Conservation (phyloP, 2,113 vertebrate species). For the Neoarius graeffei region DNA sequence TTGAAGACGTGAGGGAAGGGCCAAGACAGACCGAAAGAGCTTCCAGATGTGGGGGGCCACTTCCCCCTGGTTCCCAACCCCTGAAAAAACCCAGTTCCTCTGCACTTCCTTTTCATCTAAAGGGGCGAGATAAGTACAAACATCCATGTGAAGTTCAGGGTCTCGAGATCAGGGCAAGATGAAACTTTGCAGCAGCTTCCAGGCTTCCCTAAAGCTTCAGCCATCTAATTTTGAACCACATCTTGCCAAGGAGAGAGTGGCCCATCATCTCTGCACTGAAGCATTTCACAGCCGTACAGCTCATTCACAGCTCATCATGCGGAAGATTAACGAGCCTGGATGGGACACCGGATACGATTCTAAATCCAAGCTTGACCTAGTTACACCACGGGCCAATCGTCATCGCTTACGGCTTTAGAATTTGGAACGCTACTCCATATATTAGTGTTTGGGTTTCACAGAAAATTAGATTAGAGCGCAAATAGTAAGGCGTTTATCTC, state of each 20-base stretch:
- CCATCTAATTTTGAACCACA: slow-evolving; percentile 6
- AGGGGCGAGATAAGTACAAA: slow-evolving; percentile 54
- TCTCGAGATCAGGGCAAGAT: slow-evolving; percentile 33
- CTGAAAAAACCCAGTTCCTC: slow-evolving; percentile 58
- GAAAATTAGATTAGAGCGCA: neutral
- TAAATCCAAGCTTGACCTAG: slow-evolving; percentile 3
- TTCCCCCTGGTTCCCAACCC: slow-evolving; percentile 33
- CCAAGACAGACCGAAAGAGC: slow-evolving; percentile 61
- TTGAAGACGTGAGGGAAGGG: slow-evolving; percentile 48
- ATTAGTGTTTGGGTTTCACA: neutral
- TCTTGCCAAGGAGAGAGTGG: neutral
- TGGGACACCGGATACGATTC: slow-evolving; percentile 12
- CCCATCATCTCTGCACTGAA: slow-evolving; percentile 1
- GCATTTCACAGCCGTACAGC: slow-evolving; percentile 32
- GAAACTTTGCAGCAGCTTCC: slow-evolving; percentile 22
- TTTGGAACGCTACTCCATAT: neutral
- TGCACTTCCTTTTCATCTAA: slow-evolving; percentile 64
- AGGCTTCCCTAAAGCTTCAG: slow-evolving; percentile 17
- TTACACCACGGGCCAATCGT: neutral
- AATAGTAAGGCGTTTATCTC: neutral
- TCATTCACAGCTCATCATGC: slow-evolving; percentile 30
- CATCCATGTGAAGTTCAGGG: slow-evolving; percentile 47
- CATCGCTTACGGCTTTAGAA: too few species aligned
- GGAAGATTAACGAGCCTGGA: slow-evolving; percentile 29
- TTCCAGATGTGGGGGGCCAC: slow-evolving; percentile 69